Percentiles rank a stretch among this genome's conserved stretches.
Conservation (phyloP, 2,797 vertebrate genomes). For the Danio aesculapii region DNA sequence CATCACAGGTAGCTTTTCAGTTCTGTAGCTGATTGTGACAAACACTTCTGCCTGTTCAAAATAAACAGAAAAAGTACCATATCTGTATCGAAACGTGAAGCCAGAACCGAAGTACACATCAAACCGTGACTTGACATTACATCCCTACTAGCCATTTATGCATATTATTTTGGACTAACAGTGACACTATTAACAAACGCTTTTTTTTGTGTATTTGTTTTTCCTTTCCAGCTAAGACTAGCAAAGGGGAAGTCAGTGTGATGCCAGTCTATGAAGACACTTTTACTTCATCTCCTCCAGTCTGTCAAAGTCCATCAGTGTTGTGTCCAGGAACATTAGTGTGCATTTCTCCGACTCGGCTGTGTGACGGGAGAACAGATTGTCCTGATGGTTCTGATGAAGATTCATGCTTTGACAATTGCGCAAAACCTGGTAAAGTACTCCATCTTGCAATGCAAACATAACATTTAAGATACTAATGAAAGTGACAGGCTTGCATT, state of each 20-base stretch:
- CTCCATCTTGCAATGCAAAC: conserved; percentile 25
- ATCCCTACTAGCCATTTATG: too few species aligned
- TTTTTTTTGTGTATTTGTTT: too few species aligned
- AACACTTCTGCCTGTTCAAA: too few species aligned
- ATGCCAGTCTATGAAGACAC: neutral
- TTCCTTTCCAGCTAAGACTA: neutral
- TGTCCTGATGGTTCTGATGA: conserved; percentile 87
- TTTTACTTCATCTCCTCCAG: neutral
- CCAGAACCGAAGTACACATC: too few species aligned
- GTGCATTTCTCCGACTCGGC: conserved; percentile 72
- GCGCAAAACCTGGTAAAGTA: conserved; percentile 69
- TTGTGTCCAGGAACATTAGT: conserved; percentile 68
- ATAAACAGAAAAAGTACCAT: too few species aligned
- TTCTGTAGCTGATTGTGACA: too few species aligned
- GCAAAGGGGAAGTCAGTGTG: neutral
- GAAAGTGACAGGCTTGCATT: neutral
- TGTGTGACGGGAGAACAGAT: conserved; percentile 82
- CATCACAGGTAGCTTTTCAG: too few species aligned
- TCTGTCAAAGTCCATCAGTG: conserved; percentile 52
- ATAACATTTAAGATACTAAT: neutral
- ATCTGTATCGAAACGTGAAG: too few species aligned
- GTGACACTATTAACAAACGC: too few species aligned
- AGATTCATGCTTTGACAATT: conserved; percentile 66
- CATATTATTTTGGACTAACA: too few species aligned
- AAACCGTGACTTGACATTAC: too few species aligned